Percentiles rank a stretch among this genome's conserved stretches.
phyloP scores from a whole-genome alignment of 2,113 vertebrate species.

The Nestor notabilis region DNA sequence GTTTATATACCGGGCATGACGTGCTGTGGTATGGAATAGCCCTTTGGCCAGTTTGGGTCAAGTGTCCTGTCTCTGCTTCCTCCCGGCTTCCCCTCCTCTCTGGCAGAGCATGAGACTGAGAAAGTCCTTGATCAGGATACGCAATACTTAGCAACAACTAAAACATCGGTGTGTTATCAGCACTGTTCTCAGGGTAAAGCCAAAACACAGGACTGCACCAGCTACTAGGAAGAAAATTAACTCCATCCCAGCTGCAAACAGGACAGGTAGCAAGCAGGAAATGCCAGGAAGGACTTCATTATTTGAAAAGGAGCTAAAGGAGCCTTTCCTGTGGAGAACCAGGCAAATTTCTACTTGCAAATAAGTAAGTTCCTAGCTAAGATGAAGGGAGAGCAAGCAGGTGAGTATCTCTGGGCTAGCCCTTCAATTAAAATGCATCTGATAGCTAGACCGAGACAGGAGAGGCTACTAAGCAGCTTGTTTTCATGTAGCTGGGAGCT shows the following conservation, averaged over 20 bases:
- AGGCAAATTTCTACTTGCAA: neutral
- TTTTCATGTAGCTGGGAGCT: neutral
- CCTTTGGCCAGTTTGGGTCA: neutral
- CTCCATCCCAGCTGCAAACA: neutral
- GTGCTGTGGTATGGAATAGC: neutral
- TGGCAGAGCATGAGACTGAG: neutral
- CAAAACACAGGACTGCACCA: neutral
- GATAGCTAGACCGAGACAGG: neutral
- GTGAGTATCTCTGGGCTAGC: neutral
- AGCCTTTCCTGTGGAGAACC: neutral
- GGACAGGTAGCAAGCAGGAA: neutral
- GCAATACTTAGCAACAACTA: neutral
- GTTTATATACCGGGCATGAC: neutral
- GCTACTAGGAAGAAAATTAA: neutral
- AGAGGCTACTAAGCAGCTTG: neutral
- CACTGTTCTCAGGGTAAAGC: neutral
- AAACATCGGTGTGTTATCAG: neutral
- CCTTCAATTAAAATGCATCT: neutral
- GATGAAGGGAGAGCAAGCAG: neutral
- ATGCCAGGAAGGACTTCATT: neutral
- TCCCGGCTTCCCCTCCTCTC: neutral
- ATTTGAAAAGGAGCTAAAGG: neutral
- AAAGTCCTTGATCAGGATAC: neutral
- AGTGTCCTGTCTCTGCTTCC: neutral
- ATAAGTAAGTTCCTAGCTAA: neutral